Evolutionary conservation across 2,888 invertebrate species (phyloP), one percentile per base, ranked within the genome.

Genomic region (Eubasilissa splendida): DNA sequence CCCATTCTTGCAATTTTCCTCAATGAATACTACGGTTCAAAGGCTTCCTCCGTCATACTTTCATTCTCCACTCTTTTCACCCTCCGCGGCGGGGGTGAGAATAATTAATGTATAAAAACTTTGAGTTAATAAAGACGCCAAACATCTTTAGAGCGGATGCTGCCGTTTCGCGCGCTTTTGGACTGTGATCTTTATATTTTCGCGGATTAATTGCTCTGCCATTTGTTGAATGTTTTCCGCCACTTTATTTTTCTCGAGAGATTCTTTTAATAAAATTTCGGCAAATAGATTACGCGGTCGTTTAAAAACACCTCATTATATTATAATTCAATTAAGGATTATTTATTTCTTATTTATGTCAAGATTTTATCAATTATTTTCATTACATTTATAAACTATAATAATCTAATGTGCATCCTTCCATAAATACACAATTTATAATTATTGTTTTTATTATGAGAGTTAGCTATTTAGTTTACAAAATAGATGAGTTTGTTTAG

Each of bases 71-170:
- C 59, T 76, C 42, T 70, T 10, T 58, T 10, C 66, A 22, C 75
- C n/a, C 66, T 9, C 54, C 52, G 42, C 52, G 12, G 10, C 33
- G 22, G 59, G 70, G 53, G 22, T 11, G 59, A 68, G 74, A 81
- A 80, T 82, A 82, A 82, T 82, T 82, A 82, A 82, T 82, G 82
- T 80, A 80, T 80, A 80, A 82, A 82, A 82, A 82, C 80, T 82
- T 82, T 77, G 68, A 75, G 80, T 80, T 82, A 82, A 80, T 82
- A 82, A 82, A 82, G 82, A 80, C 75, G 66, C 65, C 79, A 59
- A 76, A 78, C 81, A 76, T 81, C 81, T 81, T 76, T 81, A 54
- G 65, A 66, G 78, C 75, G 70, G 68, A 68, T 59, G 42, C 65
- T 8, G 58, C 73, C 53, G 31, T 73, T 68, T 73, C 73, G 52